Evolutionary conservation across 2,113 vertebrate genomes (phyloP), one percentile per base, ranked within the genome.

Genomic region (Tringa solitaria): DNA sequence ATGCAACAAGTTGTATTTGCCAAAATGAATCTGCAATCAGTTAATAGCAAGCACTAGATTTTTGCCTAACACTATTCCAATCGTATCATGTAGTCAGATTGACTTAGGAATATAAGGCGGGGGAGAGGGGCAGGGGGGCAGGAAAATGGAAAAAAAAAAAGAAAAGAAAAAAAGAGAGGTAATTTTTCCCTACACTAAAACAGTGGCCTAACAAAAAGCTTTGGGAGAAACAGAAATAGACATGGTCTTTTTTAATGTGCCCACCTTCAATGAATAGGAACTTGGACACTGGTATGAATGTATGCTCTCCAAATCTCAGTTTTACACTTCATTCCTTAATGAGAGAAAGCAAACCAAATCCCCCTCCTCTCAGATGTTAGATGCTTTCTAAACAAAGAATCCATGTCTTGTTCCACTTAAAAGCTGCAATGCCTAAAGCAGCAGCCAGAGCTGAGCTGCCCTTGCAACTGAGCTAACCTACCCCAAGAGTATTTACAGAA

Each of bases 341-440:
- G 30, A 84, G 18, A 75, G 54, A 24, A 64, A 87, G 9, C 35
- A 78, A 72, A 79, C 3, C 8, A 60, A 80, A 69, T 50, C 4
- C 6, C 17, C 4, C 24, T 37, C 9, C 27, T 61, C 39, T 72
- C 37, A 26, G 14, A n/a, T n/a, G 7, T 32, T 24, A 63, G 84
- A 70, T 28, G 2, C 6, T 57, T 51, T 57, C 63, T 53, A 22
- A 87, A 39, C 11, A 61, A 57, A 84, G 27, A n/a, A 48, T 10
- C 6, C 0, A 0, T 30, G 19, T 32, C 35, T 14, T 41, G 32
- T 67, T 61, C 21, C 28, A 21, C 35, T 53, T 53, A 4, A 5
- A 56, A 77, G 14, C 28, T 83, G 39, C 28, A 16, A 1, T 0
- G 9, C 12, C 30, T 32, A 73, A 65, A 88, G 35, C 18, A 76